Base-by-base conservation (phyloP, 2,888 invertebrate species). In the Epirrita christyi region DNA sequence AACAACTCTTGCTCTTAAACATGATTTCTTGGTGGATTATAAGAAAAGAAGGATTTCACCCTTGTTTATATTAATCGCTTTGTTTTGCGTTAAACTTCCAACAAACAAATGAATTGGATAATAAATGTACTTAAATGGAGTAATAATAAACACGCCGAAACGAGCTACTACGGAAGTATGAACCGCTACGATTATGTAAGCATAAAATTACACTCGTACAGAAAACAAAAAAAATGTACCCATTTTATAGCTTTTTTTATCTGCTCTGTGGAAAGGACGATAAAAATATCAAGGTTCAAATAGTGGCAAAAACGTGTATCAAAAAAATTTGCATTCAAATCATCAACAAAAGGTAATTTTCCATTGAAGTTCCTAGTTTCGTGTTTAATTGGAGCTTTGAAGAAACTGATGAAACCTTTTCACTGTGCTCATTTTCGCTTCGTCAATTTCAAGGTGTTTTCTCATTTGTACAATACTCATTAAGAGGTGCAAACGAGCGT, bases 1-100 rank as follows among this genome's bases (percentile, higher is more conserved):
- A 71, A 83, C 80, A 87, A 84, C 85, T 83, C 82, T 85, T 85
- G 78, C 81, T 81, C 80, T 79, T 78, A 80, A 84, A 86, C 64
- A 60, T 53, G 56, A 66, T 83, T 85, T 81, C 73, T 78, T 80
- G 74, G 79, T 69, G 68, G 66, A 78, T 74, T 74, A 71, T 73
- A 75, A 73, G 70, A 70, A 80, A 76, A 85, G 72, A 69, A 72
- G 75, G 7, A 79, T 85, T 83, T 81, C 76, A 75, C 75, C 78
- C 75, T 71, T 69, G 68, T 75, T 76, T 75, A 67, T 73, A 73
- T 79, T 76, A 77, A 78, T 76, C 29, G 53, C 37, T 67, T 70
- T 71, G 67, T 71, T 75, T 73, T 72, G 73, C 72, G 68, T 50
- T 55, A 40, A 55, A 47, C 46, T 59, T 50, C 47, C n/a, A 11